A percentile compares a stretch with the other conserved stretches of the same genome.
phyloP scores from a whole-genome alignment of 2,888 invertebrate genomes.

The Plebejus melissa region DNA sequence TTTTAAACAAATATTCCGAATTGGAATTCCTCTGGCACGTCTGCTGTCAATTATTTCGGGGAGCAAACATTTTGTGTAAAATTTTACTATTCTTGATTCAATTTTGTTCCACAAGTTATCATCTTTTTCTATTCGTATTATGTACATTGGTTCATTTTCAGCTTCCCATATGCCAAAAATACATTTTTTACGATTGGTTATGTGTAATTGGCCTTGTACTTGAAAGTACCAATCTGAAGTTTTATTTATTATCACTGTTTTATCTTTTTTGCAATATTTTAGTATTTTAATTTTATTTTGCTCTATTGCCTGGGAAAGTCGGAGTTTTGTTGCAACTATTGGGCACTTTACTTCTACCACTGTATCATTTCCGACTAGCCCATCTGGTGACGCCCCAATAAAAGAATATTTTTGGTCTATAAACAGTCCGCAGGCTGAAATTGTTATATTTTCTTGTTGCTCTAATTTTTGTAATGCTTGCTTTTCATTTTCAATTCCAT shows the following conservation, averaged over 20 bases:
- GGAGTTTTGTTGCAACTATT: slow-evolving; percentile 30
- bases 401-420: slow-evolving; percentile 32
- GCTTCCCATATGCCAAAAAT: no score
- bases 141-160: no score
- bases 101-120: no score
- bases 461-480: not conserved
- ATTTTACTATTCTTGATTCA: no score
- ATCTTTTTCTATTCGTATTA: no score
- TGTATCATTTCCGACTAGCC: slow-evolving; percentile 28
- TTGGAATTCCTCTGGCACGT: no score
- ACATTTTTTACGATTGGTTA: no score
- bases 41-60: no score
- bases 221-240: not conserved
- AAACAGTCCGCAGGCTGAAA: slow-evolving; percentile 21
- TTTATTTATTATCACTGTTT: not conserved
- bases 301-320: slow-evolving; percentile 30
- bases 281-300: slow-evolving; percentile 28
- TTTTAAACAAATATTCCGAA: no score
- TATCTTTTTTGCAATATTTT: slow-evolving; percentile 29
- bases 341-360: slow-evolving; percentile 37
- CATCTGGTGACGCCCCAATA: slow-evolving; percentile 35
- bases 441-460: slow-evolving; percentile 28
- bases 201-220: not conserved
- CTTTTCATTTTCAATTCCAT: not conserved
- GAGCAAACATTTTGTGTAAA: no score